These are phyloP conservation scores for Hylaeus volcanicus DNA, from an alignment of 1,140 invertebrate species.

Conservation along the genomic window DNA sequence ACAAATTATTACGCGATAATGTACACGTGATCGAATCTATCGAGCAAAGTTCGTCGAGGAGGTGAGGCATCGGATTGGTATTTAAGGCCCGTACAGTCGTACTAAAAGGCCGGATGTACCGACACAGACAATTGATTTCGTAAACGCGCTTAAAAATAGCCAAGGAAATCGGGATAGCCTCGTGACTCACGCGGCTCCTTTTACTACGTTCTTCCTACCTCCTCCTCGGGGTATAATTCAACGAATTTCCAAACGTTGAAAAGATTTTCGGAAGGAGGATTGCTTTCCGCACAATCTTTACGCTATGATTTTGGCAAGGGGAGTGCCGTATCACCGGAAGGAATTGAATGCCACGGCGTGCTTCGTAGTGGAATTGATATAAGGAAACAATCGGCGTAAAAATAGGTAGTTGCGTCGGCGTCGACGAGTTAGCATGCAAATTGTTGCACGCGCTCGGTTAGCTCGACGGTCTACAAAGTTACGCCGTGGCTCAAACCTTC, in stretches of 20 bases:
- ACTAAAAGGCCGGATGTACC: constrained; percentile 53
- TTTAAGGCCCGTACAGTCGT: constrained; percentile 39
- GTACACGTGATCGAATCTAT: constrained; percentile 26
- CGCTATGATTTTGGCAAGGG: neutral
- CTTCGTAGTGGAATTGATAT: constrained; percentile 43
- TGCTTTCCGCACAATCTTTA: neutral
- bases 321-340: constrained; percentile 8
- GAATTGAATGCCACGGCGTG: constrained; percentile 12
- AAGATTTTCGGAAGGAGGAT: constrained; percentile 1
- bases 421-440: constrained; percentile 61
- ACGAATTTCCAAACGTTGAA: constrained; percentile 1
- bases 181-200: constrained; percentile 51
- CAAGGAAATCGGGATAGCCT: constrained; percentile 23
- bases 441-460: constrained; percentile 49
- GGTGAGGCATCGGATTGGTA: constrained; percentile 34
- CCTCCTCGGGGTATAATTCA: constrained; percentile 29
- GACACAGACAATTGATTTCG: constrained; percentile 65
- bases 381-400: constrained; percentile 71
- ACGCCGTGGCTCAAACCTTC: neutral
- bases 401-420: constrained; percentile 62
- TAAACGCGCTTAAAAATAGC: constrained; percentile 57
- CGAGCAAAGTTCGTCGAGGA: constrained; percentile 16
- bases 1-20: constrained; percentile 12
- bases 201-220: neutral
- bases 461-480: constrained; percentile 36